These are phyloP conservation scores for Mungos mungo DNA, from an alignment of 2,113 vertebrate genomes.

Conservation along the genomic window DNA sequence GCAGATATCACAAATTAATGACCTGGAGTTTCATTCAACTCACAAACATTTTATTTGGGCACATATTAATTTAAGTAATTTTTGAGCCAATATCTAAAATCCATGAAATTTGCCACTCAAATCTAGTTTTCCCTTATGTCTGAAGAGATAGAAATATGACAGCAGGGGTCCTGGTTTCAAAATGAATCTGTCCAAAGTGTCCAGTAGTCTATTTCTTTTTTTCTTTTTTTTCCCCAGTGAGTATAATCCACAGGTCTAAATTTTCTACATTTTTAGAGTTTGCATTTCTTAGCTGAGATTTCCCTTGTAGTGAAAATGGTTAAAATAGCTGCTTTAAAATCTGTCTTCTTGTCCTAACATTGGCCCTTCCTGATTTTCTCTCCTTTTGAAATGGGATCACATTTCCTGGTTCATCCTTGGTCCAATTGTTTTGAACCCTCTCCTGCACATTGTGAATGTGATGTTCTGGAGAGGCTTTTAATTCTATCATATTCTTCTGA, in stretches of 20 bases:
- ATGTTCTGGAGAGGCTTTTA: background rate
- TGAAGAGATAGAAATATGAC: background rate
- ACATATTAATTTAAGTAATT: background rate
- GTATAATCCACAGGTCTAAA: background rate
- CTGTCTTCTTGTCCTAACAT: background rate
- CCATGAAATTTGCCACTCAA: background rate
- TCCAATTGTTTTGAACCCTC: background rate
- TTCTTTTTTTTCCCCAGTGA: background rate
- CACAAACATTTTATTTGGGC: background rate
- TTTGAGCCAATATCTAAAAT: background rate
- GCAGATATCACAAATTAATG: background rate
- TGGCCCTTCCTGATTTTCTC: background rate
- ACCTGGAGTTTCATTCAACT: background rate
- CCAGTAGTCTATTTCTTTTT: background rate
- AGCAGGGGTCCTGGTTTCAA: background rate
- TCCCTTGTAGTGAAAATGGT: background rate
- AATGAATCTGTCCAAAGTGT: background rate
- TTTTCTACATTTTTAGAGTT: background rate
- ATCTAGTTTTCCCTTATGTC: background rate
- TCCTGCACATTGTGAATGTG: background rate
- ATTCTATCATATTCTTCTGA: background rate
- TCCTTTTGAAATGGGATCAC: background rate
- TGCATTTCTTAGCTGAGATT: background rate
- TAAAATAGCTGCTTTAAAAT: background rate
- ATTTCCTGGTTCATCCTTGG: background rate